phyloP scores from a whole-genome alignment of 2,888 invertebrate species.

The Eristalis arbustorum region DNA sequence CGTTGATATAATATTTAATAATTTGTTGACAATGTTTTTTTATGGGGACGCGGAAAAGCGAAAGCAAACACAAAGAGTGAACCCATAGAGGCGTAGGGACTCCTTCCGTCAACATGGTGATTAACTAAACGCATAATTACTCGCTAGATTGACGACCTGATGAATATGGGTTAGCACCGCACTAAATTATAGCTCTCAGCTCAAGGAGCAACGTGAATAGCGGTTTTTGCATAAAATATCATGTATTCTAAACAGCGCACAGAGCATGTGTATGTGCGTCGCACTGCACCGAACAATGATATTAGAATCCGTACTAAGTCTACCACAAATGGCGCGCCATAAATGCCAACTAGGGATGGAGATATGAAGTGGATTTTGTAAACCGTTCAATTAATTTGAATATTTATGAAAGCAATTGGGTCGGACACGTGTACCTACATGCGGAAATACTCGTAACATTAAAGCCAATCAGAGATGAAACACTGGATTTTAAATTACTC shows the following conservation, averaged over 20 bases:
- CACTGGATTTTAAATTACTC: too few relatives aligned
- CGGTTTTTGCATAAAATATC: background rate
- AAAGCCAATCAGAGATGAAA: too few relatives aligned
- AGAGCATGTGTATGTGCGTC: background rate
- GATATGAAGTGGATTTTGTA: background rate
- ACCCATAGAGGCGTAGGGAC: background rate
- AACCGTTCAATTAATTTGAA: background rate
- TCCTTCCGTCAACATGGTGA: background rate
- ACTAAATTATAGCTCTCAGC: background rate
- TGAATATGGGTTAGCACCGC: background rate
- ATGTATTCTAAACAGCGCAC: background rate
- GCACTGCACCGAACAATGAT: too few relatives aligned
- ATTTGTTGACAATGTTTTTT: conserved; percentile 28
- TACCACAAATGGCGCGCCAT: background rate
- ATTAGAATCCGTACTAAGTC: too few relatives aligned
- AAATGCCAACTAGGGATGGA: background rate
- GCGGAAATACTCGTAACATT: background rate
- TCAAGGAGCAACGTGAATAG: background rate
- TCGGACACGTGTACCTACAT: too few relatives aligned
- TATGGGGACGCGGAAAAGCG: background rate
- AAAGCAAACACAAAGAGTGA: background rate
- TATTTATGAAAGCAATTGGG: background rate
- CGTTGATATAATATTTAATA: conserved; percentile 43
- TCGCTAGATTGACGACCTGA: background rate
- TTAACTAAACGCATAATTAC: background rate